phyloP scores from a whole-genome alignment of 2,113 vertebrate genomes.

The Hylia prasina region DNA sequence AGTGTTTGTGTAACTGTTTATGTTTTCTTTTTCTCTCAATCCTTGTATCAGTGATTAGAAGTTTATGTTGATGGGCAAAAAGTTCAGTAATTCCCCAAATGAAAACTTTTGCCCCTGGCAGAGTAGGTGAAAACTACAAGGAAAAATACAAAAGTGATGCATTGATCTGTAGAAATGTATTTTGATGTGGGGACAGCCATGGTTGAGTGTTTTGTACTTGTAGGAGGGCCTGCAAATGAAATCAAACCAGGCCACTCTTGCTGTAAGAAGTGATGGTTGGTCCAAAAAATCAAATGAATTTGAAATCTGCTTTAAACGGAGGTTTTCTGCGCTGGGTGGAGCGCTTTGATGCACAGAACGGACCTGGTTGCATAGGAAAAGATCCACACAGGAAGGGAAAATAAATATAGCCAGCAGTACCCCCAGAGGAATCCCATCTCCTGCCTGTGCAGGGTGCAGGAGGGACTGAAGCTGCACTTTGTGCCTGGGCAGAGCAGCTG shows the following conservation, averaged over 20 bases:
- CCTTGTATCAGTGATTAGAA: background rate
- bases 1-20: background rate
- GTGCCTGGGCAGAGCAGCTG: background rate
- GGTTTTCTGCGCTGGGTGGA: accelerated
- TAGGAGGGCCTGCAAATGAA: background rate
- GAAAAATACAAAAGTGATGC: background rate
- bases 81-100: background rate
- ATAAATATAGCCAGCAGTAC: background rate
- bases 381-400: background rate
- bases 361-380: background rate
- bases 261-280: background rate
- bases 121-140: background rate
- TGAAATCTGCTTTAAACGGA: background rate
- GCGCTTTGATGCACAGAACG: accelerated
- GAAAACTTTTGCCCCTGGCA: background rate
- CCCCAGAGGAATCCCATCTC: background rate
- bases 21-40: background rate
- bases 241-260: background rate
- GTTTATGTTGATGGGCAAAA: background rate
- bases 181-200: background rate
- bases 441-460: background rate
- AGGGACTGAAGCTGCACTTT: background rate
- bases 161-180: background rate
- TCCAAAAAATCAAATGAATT: background rate
- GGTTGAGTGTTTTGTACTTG: background rate